Base-by-base conservation (phyloP, 1,140 invertebrate species). In the Macrostomum lignano region DNA sequence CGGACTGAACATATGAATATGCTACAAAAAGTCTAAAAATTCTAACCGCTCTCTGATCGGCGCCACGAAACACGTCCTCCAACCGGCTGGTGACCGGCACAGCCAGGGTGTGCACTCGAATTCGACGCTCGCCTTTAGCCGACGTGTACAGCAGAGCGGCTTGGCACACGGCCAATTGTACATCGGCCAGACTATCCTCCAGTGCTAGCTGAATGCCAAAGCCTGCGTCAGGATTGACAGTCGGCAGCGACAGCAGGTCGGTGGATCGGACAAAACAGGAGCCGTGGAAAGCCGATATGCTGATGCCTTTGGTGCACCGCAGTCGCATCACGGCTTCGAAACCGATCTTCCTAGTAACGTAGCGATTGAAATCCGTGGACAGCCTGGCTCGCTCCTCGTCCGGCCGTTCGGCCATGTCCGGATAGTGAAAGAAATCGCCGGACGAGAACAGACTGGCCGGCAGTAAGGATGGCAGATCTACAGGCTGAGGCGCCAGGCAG, bases 261-360 rank as follows among this genome's bases (percentile, higher is more conserved):
- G 84, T 91, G 0, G 86, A 93, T 13, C 91, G 66, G 22, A 98
- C 86, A 60, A 96, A 98, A 65, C 93, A 93, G 55, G 94, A 94
- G 7, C 91, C 91, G 62, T 96, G 84, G 66, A 96, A 98, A 41
- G 82, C 84, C 52, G 94, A 7, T 14, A 30, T 30, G 7, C 7
- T 30, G 22, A 30, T 7, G 11, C 9, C 31, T n/a, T 11, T 2
- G 6, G 81, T 84, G 50, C 81, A 94, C 3, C 88, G 65, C 35
- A 96, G 72, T 47, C 91, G 66, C 78, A 98, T 84, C 1, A 98
- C 88, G 23, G 91, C 77, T 58, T 98, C 91, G 52, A 96, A 93
- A 21, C 91, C 88, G 42, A 98, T 86, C 60, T 93, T 94, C 38
- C 91, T 65, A 0, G 74, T 76, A 2, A 98, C 60, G 60, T 98